Conservation (phyloP, 2,888 invertebrate genomes). For the Strigamia maritima region DNA sequence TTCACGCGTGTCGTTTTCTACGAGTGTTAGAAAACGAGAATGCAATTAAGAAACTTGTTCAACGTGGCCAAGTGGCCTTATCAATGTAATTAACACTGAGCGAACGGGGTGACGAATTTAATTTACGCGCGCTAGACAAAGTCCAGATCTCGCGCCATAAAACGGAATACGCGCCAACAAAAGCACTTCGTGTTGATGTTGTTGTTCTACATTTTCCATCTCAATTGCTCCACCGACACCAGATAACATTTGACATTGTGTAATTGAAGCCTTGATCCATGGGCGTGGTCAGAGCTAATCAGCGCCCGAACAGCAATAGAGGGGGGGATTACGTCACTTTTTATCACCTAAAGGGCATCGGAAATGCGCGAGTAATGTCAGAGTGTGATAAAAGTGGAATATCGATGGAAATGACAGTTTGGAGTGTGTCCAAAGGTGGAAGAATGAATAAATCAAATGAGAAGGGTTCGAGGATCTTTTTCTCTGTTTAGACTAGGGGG, state of each 20-base stretch:
- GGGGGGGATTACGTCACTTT: not conserved
- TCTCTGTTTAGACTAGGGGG: too few relatives aligned
- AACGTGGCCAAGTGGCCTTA: not conserved
- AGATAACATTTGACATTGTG: not conserved
- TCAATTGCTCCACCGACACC: not conserved
- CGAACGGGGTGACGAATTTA: not conserved
- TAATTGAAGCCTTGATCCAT: slow-evolving; percentile 1
- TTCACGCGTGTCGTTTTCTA: slow-evolving; percentile 79
- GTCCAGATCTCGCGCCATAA: not conserved
- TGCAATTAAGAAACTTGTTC: not conserved
- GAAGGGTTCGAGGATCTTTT: too few relatives aligned
- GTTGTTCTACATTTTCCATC: not conserved
- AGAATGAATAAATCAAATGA: not conserved
- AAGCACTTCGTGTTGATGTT: too few relatives aligned
- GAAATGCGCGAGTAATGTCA: not conserved
- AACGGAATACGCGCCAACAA: too few relatives aligned
- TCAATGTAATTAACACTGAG: not conserved
- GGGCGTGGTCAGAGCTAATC: not conserved
- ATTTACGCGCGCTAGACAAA: not conserved
- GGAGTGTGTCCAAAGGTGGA: not conserved
- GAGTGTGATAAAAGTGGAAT: not conserved
- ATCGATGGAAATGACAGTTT: not conserved
- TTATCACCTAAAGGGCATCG: not conserved
- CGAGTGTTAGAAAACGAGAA: slow-evolving; percentile 46
- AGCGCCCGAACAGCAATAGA: not conserved